phyloP scores from a whole-genome alignment of 2,888 invertebrate genomes.

The Thumatha senex region DNA sequence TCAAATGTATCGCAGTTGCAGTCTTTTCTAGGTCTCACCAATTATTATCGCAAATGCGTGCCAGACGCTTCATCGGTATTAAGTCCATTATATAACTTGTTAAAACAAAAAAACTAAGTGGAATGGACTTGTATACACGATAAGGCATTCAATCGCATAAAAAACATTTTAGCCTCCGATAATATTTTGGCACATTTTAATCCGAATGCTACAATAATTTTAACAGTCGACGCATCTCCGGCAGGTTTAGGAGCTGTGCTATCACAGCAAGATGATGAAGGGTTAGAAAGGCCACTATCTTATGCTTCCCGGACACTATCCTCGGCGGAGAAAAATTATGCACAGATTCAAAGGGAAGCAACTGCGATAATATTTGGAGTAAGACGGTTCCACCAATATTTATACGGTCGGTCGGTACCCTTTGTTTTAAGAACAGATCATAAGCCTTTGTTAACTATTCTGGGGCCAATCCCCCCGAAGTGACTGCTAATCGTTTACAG shows the following conservation, averaged over 20 bases:
- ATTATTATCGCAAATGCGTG: conserved; percentile 24
- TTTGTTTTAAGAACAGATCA: no score
- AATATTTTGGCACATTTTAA: conserved; percentile 7
- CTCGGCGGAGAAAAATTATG: no score
- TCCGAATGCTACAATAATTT: no score
- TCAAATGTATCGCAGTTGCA: conserved; percentile 12
- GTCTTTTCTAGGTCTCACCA: conserved; percentile 30
- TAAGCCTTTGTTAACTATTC: no score
- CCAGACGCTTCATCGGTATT: conserved; percentile 12
- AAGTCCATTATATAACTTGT: conserved; percentile 19
- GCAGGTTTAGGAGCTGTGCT: conserved; percentile 6
- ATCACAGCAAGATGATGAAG: neutral
- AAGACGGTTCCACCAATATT: no score
- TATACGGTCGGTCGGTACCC: no score
- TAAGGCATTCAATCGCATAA: conserved; percentile 5
- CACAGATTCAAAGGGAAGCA: neutral
- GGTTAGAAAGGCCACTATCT: no score
- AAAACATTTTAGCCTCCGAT: conserved; percentile 1
- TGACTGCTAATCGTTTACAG: conserved; percentile 28
- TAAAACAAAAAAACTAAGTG: conserved; percentile 17
- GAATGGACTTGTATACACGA: conserved; percentile 6
- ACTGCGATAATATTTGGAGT: neutral
- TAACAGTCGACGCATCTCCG: conserved; percentile 12
- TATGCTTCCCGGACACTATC: neutral
- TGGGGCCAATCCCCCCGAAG: no score